Evolutionary conservation across 2,113 vertebrate species (phyloP), one percentile per base, ranked within the genome.

Genomic region (Xerus inauris): DNA sequence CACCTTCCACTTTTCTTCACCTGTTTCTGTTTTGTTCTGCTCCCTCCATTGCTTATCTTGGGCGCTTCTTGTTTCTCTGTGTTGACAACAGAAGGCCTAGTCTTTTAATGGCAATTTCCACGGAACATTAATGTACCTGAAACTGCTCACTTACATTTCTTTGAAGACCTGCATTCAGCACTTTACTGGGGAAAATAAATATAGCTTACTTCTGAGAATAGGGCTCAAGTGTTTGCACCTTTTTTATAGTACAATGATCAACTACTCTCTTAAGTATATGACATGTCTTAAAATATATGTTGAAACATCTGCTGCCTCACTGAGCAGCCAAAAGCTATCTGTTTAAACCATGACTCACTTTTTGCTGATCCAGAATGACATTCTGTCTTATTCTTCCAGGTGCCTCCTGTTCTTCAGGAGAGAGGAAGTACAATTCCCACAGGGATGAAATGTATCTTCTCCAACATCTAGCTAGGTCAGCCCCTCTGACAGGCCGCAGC

Each of bases 161-260:
- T 95, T 75, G 64, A 89, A 96, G 57, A 87, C 54, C 49, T 77
- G n/a, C 14, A 35, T 62, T 49, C 13, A 94, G 42, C 47, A 42
- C 22, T 89, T 73, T 35, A 38, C 32, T 75, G n/a, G 49, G 35
- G 26, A 75, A 95, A 92, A 89, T 73, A 91, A 79, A 65, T 40
- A 77, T 57, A 88, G 79, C 13, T 38, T 85, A 45, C 47, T 89
- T 64, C 49, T 76, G 84, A 89, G 62, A 72, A 64, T 9, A 93
- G 75, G 24, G 16, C 30, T 71, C 47, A 69, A 65, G 32, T 28
- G 14, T 85, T 71, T 45, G 42, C 71, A 59, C 14, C 47, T 47
- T 71, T 96, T 96, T 91, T 72, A 85, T 69, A 88, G 72, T 42
- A 73, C 5, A 38, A 67, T 17, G 20, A 94, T 93, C 87, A 89